Percentiles rank a stretch among this genome's conserved stretches.
Evolutionary conservation across 1,140 invertebrate species (phyloP).

Genomic region (Ips typographus): DNA sequence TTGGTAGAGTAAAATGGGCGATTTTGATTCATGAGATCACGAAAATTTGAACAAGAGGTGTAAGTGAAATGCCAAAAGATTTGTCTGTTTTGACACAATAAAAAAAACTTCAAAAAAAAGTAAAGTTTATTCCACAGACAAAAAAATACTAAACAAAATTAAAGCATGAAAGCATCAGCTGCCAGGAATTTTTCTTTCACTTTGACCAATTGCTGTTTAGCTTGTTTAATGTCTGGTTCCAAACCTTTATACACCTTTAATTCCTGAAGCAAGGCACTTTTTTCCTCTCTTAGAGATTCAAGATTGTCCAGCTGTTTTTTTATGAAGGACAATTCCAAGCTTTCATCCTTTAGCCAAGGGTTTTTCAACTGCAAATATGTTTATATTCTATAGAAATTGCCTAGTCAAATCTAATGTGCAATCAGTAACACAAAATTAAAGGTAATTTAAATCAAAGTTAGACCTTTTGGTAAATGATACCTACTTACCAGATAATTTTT

Average conservation of each 20-base stretch:
- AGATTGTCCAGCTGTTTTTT: constrained; percentile 39
- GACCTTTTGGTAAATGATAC: constrained; percentile 33
- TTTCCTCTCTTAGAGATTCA: constrained; percentile 37
- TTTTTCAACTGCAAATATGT: constrained; percentile 44
- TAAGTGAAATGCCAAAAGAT: not conserved
- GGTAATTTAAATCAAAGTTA: constrained; percentile 4
- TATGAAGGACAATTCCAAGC: constrained; percentile 42
- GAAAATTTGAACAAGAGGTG: constrained; percentile 19
- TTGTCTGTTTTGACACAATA: not conserved
- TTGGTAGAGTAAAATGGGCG: constrained; percentile 41
- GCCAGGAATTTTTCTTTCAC: constrained; percentile 24
- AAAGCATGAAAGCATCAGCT: not conserved
- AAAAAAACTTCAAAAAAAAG: not conserved
- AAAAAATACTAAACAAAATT: not conserved
- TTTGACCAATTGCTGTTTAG: constrained; percentile 41
- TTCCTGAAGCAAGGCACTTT: constrained; percentile 40
- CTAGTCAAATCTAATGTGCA: not conserved
- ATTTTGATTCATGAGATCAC: constrained; percentile 39
- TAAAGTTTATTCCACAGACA: not conserved
- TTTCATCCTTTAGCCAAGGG: constrained; percentile 44
- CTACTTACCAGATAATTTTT: constrained; percentile 32
- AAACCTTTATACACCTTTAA: constrained; percentile 41
- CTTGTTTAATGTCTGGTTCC: constrained; percentile 44
- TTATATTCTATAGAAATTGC: not conserved
- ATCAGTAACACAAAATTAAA: constrained; percentile 9